Base-by-base conservation (phyloP, 2,888 invertebrate genomes). In the Heliconius hortense region DNA sequence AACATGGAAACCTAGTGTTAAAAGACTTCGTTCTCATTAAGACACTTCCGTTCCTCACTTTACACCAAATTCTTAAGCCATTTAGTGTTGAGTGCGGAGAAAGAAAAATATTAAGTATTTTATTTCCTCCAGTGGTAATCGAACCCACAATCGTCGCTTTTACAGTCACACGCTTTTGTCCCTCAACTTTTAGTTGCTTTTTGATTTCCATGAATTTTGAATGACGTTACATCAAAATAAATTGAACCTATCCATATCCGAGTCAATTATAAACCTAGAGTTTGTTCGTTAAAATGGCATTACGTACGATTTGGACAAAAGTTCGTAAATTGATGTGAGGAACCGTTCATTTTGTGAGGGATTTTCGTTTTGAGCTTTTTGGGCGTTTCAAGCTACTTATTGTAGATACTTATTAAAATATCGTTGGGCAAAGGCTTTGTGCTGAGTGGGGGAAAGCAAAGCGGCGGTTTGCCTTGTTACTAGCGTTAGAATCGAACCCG, bases 201-300 rank as follows among this genome's bases (percentile, higher is more conserved):
- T 68, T 24, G 3, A 68, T 72, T 72, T 72, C 15, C 26, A 31
- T 60, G 24, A 13, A 48, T 18, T 43, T 73, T 66, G 68, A 43
- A 3, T 69, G 74, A 62, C 71, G 35, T 76, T 31, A 48, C 18
- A 59, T 18, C 53, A 73, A 63, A 69, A 68, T 43, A 72, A 73
- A 75, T 75, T 70, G 75, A 64, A 75, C 26, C 59, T 74, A 62
- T 76, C 69, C 60, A 63, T 70, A 72, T 76, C 66, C 60, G 68
- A 73, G 67, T 76, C 74, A 74, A 76, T 74, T 70, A 73, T 69
- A 74, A 66, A 76, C 43, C 69, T 59, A 28, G 72, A 72, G 70
- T 76, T 76, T 74, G 76, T 78, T 78, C 78, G 76, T 76, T 78
- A 75, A 74, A 78, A 76, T 74, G 76, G 78, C 69, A 76, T 78